These are phyloP conservation scores for Nannospalax galili DNA, from an alignment of 2,113 vertebrate genomes.

Conservation along the genomic window DNA sequence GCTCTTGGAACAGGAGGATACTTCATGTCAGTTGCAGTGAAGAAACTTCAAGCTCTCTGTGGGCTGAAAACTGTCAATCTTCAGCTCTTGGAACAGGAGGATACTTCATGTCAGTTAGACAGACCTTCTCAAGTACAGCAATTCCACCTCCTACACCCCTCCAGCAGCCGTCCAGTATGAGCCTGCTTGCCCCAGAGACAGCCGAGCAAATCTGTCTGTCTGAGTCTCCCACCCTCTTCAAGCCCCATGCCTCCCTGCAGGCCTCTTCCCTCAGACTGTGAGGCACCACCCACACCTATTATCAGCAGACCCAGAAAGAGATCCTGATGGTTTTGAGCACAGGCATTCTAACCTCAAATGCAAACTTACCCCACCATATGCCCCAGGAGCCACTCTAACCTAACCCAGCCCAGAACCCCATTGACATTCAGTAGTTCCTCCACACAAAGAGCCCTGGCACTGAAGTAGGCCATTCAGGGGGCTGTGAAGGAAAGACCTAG, in stretches of 20 bases:
- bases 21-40: not conserved
- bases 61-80: not conserved
- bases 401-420: not conserved
- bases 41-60: too few relatives aligned
- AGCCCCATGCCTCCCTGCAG: not conserved
- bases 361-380: not conserved
- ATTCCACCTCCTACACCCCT: not conserved
- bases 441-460: not conserved
- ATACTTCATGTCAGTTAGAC: not conserved
- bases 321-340: not conserved
- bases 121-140: not conserved
- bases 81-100: not conserved
- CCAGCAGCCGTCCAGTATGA: not conserved
- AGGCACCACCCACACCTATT: not conserved
- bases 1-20: not conserved
- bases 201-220: not conserved
- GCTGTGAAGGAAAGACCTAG: conserved; percentile 49
- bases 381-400: not conserved
- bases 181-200: not conserved
- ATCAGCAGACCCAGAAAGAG: not conserved
- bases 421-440: too few relatives aligned
- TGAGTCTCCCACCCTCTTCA: not conserved
- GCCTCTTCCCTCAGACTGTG: not conserved
- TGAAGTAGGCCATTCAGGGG: not conserved
- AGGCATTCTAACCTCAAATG: not conserved